Base-by-base conservation (phyloP, 2,888 invertebrate genomes). In the Sclerodermus sp. region DNA sequence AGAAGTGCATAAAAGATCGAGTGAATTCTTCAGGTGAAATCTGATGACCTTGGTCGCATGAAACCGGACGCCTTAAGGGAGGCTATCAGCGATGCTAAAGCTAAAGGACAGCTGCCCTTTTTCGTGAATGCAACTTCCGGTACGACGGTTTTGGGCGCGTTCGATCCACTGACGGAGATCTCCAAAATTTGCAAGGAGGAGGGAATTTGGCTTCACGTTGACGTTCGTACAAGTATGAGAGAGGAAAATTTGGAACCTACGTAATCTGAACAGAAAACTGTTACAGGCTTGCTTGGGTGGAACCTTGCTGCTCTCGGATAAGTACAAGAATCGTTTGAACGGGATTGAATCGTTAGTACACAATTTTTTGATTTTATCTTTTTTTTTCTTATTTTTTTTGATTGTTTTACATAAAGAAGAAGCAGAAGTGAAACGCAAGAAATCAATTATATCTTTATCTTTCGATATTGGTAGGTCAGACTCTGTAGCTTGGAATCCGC, bases 401-500 rank as follows among this genome's bases (percentile, higher is more conserved):
- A 12, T 5, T 8, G 3, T 40, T 14, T 4, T 17, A 6, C 3
- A 15, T 40, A 17, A 15, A n/a, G n/a, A n/a, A n/a, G n/a, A n/a
- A n/a, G n/a, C n/a, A n/a, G n/a, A n/a, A n/a, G n/a, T n/a, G n/a
- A n/a, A n/a, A n/a, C n/a, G n/a, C n/a, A n/a, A n/a, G n/a, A n/a
- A n/a, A n/a, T n/a, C n/a, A n/a, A n/a, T n/a, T n/a, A n/a, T n/a
- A n/a, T n/a, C n/a, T n/a, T n/a, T n/a, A n/a, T n/a, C n/a, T n/a
- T n/a, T n/a, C n/a, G n/a, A n/a, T n/a, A 23, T 23, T 23, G 12
- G 77, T 79, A 74, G 90, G 65, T 85, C 88, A 0, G 83, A 91
- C 69, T 92, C 92, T 0, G 81, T 92, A 57, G 82, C 90, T 0
- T 93, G 92, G 91, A 91, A 93, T 80, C 89, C 91, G 0, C 93